Percentiles rank a stretch among this genome's conserved stretches.
Conservation (phyloP, 2,113 vertebrate genomes). For the Mesitornis unicolor region DNA sequence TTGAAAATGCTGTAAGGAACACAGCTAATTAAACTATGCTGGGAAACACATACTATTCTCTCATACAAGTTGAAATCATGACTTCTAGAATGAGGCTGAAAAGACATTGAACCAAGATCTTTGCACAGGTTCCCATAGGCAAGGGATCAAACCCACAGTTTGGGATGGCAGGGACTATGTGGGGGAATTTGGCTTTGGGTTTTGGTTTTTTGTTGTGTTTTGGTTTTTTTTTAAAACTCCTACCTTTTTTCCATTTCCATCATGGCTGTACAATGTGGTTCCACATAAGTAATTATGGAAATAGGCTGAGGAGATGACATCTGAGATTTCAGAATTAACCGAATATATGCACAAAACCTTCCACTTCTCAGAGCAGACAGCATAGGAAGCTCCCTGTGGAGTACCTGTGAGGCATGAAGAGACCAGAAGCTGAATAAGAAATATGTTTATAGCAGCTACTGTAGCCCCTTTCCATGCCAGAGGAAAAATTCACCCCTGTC, state of each 20-base stretch:
- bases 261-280: not conserved
- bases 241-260: not conserved
- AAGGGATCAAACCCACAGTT: not conserved
- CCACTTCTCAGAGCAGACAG: not conserved
- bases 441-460: not conserved
- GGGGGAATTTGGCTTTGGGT: too few species aligned
- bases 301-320: not conserved
- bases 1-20: not conserved
- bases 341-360: slow-evolving; percentile 22
- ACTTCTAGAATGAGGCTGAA: not conserved
- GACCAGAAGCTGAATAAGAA: slow-evolving; percentile 7
- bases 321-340: slow-evolving; percentile 37
- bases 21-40: not conserved
- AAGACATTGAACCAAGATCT: not conserved
- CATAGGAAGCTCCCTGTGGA: not conserved
- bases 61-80: not conserved
- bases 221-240: not conserved
- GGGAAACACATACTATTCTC: not conserved
- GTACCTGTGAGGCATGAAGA: not conserved
- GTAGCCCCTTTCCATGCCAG: not conserved
- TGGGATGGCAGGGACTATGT: not conserved
- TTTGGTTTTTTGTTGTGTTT: not conserved
- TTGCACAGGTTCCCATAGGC: not conserved
- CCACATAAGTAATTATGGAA: slow-evolving; percentile 28
- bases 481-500: not conserved